These are phyloP conservation scores for Horisme vitalbata DNA, from an alignment of 2,888 invertebrate genomes.

Conservation along the genomic window DNA sequence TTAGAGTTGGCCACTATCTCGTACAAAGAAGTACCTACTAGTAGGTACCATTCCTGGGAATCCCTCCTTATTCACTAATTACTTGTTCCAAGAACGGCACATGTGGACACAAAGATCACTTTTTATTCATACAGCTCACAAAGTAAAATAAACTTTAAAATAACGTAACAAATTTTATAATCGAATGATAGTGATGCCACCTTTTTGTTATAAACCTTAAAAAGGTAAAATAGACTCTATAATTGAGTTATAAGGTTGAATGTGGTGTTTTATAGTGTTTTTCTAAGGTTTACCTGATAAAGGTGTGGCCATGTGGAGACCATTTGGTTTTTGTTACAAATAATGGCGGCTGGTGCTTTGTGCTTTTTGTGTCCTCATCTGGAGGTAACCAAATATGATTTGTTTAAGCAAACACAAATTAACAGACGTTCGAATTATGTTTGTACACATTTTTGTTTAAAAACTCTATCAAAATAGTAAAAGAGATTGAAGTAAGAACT, in stretches of 20 bases:
- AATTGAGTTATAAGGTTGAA: not conserved
- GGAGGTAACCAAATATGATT: conserved; percentile 14
- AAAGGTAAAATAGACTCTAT: not conserved
- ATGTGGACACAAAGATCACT: conserved; percentile 56
- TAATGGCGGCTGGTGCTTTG: conserved; percentile 45
- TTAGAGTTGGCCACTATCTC: too few species aligned
- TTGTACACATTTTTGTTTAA: too few species aligned
- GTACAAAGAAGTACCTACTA: too few species aligned
- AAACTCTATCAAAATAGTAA: too few species aligned
- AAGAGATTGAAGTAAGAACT: too few species aligned
- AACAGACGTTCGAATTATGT: too few species aligned
- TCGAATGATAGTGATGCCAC: not conserved
- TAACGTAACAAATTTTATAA: not conserved
- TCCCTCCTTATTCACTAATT: conserved; percentile 48
- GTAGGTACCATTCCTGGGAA: conserved; percentile 34
- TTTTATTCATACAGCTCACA: conserved; percentile 39
- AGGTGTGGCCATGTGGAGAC: conserved; percentile 54
- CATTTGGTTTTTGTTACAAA: conserved; percentile 38
- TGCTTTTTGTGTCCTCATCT: conserved; percentile 36
- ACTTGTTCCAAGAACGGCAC: conserved; percentile 52
- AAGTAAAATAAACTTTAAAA: not conserved
- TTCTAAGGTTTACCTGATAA: conserved; percentile 46
- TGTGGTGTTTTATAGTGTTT: not conserved
- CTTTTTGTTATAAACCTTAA: conserved; percentile 1
- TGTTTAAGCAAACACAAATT: too few species aligned